A percentile compares a stretch with the other conserved stretches of the same genome.
phyloP scores from a whole-genome alignment of 2,113 vertebrate species.

The Sialia sialis region DNA sequence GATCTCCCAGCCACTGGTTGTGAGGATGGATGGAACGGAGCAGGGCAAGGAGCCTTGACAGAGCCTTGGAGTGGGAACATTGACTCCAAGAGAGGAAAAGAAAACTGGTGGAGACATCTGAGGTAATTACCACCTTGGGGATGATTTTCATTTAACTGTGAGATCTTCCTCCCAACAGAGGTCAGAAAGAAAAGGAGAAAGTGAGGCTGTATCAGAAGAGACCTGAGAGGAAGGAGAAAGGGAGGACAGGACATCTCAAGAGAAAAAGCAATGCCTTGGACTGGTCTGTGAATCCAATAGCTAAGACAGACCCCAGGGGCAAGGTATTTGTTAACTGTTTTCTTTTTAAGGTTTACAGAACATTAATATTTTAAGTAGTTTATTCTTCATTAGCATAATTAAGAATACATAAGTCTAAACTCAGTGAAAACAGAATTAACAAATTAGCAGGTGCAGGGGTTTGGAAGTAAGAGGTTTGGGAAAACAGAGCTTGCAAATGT shows the following conservation, averaged over 20 bases:
- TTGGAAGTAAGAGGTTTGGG: constrained; percentile 40
- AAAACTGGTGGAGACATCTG: background rate
- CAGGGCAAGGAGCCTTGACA: background rate
- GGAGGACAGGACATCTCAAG: background rate
- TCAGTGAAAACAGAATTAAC: constrained; percentile 68
- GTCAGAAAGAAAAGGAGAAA: background rate
- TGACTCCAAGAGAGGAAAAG: background rate
- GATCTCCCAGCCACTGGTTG: background rate
- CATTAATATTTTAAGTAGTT: constrained; percentile 54
- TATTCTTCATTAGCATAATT: constrained; percentile 62
- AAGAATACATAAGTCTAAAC: constrained; percentile 53
- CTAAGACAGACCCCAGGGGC: background rate
- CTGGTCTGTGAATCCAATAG: background rate
- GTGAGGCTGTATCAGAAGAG: background rate
- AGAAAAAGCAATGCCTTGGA: background rate
- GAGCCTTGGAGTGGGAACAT: background rate
- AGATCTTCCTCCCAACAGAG: background rate
- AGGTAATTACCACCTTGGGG: background rate
- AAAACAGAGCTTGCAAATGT: constrained; percentile 47
- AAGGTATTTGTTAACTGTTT: background rate
- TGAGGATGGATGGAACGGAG: background rate
- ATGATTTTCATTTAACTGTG: background rate
- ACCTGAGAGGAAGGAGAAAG: background rate
- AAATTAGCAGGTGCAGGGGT: constrained; percentile 64
- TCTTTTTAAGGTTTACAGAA: constrained; percentile 13